Percentiles rank a stretch among this genome's conserved stretches.
phyloP scores from a whole-genome alignment of 2,113 vertebrate genomes.

The Indicator maculatus region DNA sequence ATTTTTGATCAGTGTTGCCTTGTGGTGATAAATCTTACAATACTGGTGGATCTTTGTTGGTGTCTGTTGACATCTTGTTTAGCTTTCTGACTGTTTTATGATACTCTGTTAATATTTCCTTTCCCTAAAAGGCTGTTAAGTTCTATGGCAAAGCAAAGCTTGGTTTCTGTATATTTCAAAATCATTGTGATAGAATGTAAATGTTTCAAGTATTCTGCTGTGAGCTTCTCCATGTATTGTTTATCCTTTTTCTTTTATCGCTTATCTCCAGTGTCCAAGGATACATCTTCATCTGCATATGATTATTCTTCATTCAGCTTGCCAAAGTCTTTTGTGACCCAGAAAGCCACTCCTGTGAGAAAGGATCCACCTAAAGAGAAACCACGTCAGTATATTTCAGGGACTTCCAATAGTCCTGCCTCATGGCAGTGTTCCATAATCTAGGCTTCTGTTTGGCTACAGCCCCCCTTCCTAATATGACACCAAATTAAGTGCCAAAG shows the following conservation, averaged over 20 bases:
- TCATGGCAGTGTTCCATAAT: not conserved
- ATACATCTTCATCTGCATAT: constrained; percentile 1
- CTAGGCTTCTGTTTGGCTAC: not conserved
- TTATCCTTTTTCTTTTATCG: not conserved
- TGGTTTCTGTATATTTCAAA: not conserved
- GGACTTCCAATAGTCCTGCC: not conserved
- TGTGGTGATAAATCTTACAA: not conserved
- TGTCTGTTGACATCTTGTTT: not conserved
- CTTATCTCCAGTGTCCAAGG: constrained; percentile 51
- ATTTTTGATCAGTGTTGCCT: not conserved
- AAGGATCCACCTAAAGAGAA: constrained; percentile 86
- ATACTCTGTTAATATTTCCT: not conserved
- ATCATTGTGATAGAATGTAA: not conserved
- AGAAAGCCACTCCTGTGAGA: constrained; percentile 66
- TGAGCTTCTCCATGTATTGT: not conserved
- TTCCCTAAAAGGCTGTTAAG: not conserved
- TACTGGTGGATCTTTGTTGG: not conserved
- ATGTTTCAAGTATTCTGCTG: not conserved
- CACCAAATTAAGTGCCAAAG: not conserved
- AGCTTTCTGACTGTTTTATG: not conserved
- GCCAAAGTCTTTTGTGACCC: constrained; percentile 36
- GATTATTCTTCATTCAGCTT: constrained; percentile 45
- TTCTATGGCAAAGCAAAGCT: not conserved
- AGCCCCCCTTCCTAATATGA: not conserved
- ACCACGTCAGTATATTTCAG: constrained; percentile 73